Percentiles rank a stretch among this genome's conserved stretches.
phyloP scores from a whole-genome alignment of 2,113 vertebrate species.

The Physeter macrocephalus region DNA sequence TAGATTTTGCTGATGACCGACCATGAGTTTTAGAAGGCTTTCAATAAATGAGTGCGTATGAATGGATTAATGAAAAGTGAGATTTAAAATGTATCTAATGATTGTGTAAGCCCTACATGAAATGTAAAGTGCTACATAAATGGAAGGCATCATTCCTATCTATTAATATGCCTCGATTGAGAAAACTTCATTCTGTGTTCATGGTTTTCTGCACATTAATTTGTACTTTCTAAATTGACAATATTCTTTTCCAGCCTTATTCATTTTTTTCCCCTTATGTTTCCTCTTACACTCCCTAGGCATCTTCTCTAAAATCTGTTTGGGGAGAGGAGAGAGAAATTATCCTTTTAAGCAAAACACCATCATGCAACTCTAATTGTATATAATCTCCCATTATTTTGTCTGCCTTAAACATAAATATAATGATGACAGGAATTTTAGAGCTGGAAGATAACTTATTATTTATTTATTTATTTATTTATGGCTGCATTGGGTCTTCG shows the following conservation, averaged over 20 bases:
- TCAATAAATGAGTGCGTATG: neutral
- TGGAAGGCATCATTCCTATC: neutral
- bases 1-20: neutral
- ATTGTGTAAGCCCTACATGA: neutral
- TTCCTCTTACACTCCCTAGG: neutral
- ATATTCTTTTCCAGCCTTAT: conserved; percentile 4
- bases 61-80: neutral
- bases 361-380: neutral
- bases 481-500: no score
- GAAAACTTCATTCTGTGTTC: conserved; percentile 16
- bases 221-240: neutral
- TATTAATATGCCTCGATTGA: neutral
- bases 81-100: neutral
- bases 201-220: neutral
- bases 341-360: neutral
- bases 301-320: conserved; percentile 29
- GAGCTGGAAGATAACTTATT: neutral
- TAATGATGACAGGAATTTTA: neutral
- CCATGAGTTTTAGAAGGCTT: neutral
- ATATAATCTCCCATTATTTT: neutral
- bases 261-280: neutral
- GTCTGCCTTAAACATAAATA: neutral
- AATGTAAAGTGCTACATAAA: neutral
- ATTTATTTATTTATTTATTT: no score
- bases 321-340: neutral